Base-by-base conservation (phyloP, 2,113 vertebrate genomes). In the Nothoprocta pentlandii region DNA sequence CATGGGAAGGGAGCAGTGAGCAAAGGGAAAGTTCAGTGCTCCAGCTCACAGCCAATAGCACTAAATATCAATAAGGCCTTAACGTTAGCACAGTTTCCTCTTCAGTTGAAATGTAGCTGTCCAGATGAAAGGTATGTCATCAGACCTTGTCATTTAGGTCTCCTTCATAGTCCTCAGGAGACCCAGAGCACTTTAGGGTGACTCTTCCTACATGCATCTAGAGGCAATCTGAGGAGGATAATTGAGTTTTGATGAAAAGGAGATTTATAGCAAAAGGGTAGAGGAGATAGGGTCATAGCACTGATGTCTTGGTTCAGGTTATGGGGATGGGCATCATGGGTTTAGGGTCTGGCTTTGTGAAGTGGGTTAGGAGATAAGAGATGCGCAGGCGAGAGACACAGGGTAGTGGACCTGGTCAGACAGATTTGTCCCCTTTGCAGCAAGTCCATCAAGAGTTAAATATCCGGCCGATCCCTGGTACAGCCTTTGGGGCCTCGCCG, bases 371-470 rank as follows among this genome's bases (percentile, higher is more conserved):
- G 19, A n/a, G 20, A 47, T 13, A 26, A 0, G 0, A 3, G 11
- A 19, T 36, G 12, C 84, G 1, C 19, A 59, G 39, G 21, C 22
- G 12, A 47, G 11, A 42, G 11, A 2, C 5, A 3, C 21, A 23
- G 16, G 19, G 36, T 78, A 10, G 7, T 39, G 28, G 10, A 9
- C 74, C 36, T 77, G 71, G 68, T 23, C 54, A 39, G 21, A 3
- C 10, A 42, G 17, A 3, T 17, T 16, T 39, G 21, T 39, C 34
- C 34, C 51, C 16, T 30, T 51, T 19, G 26, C 36, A 71, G 12
- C 3, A 25, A 76, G 58, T 17, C 12, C 68, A 54, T 34, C 58
- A 92, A 83, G 91, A 84, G 85, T 95, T 95, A 96, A 94, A 13
- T 4, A 9, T 19, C 19, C 23, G 19, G 56, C 15, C 44, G 30